Percentiles rank a stretch among this genome's conserved stretches.
These are phyloP conservation scores for Manacus vitellinus DNA, from an alignment of 2,113 vertebrate genomes.

Conservation along the genomic window DNA sequence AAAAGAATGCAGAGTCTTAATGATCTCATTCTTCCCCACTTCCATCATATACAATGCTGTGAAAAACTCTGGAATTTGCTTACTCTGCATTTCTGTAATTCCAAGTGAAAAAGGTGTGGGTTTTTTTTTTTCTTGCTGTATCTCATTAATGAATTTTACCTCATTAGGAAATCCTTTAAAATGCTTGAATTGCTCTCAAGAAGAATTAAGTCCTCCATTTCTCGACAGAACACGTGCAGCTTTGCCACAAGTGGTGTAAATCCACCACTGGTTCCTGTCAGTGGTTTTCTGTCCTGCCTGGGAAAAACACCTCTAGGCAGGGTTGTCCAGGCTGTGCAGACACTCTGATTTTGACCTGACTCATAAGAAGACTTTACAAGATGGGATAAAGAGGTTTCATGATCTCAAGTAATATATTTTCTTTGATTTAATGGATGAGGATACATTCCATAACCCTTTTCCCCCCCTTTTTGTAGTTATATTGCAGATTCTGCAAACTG, in stretches of 20 bases:
- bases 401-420: not conserved
- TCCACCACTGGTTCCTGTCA: not conserved
- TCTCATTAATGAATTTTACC: conserved; percentile 10
- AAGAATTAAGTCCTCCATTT: conserved; percentile 37
- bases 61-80: not conserved
- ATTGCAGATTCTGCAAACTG: not conserved
- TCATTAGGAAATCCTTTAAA: conserved; percentile 38
- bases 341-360: not conserved
- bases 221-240: not conserved
- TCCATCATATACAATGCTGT: not conserved
- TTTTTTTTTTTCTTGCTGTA: fast-evolving
- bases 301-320: not conserved
- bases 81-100: not conserved
- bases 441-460: not conserved
- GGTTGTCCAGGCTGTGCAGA: not conserved
- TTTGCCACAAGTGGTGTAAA: not conserved
- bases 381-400: not conserved
- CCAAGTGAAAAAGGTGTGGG: not conserved
- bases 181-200: not conserved
- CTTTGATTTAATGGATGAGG: not conserved
- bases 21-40: not conserved
- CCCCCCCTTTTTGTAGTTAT: not conserved
- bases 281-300: not conserved
- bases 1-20: not conserved
- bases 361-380: not conserved